These are phyloP conservation scores for Rhagologus leucostigma DNA, from an alignment of 2,113 vertebrate genomes.

Conservation along the genomic window DNA sequence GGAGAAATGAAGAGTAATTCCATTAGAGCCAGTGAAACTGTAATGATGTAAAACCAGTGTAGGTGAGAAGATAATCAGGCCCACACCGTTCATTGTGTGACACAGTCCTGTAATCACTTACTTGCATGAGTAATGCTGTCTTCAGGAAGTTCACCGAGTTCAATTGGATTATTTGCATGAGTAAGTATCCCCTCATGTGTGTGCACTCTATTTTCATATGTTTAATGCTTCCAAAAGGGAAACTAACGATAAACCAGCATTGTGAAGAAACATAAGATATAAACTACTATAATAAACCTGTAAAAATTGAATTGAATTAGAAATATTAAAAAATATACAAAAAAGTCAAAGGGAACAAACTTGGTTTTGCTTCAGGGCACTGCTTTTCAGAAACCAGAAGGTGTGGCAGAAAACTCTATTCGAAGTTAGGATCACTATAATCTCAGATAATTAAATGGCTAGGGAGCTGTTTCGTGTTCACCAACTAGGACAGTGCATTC, in stretches of 20 bases:
- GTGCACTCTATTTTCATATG: constrained; percentile 40
- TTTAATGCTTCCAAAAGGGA: constrained; percentile 34
- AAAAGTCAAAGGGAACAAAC: background rate
- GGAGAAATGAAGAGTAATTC: constrained; percentile 8
- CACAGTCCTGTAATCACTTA: constrained; percentile 52
- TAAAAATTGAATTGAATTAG: background rate
- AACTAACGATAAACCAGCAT: background rate
- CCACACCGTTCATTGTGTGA: constrained; percentile 14
- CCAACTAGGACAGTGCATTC: constrained; percentile 12
- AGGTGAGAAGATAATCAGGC: constrained; percentile 54
- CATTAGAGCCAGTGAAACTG: background rate
- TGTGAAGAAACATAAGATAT: background rate
- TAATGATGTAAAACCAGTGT: constrained; percentile 6
- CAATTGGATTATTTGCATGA: constrained; percentile 60
- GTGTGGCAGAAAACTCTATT: constrained; percentile 8
- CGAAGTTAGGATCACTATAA: constrained; percentile 37
- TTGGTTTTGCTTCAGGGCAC: background rate
- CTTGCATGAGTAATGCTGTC: constrained; percentile 60
- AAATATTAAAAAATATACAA: background rate
- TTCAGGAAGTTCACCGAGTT: constrained; percentile 56
- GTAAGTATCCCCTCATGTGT: constrained; percentile 58
- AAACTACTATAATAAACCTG: background rate
- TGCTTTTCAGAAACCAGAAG: constrained; percentile 34
- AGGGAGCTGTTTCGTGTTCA: constrained; percentile 46
- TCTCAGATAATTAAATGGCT: constrained; percentile 54